These are phyloP conservation scores for Blomia tropicalis DNA, from an alignment of 2,888 invertebrate genomes.

Conservation along the genomic window DNA sequence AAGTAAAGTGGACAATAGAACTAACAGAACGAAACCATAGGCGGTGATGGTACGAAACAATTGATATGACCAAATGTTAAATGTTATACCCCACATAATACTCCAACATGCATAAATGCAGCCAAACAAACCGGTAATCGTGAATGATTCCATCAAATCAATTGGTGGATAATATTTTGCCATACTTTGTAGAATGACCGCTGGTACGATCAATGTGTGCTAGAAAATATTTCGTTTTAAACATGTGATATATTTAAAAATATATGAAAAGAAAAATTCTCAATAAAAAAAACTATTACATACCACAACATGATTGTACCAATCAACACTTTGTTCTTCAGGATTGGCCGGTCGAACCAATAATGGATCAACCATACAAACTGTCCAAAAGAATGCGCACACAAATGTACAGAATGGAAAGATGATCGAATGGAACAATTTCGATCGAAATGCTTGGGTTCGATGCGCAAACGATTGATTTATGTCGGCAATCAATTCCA, in stretches of 20 bases:
- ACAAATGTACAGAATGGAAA: neutral
- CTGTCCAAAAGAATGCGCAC: neutral
- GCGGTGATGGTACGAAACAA: neutral
- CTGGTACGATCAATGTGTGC: constrained; percentile 6
- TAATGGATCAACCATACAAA: neutral
- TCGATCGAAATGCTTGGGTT: neutral
- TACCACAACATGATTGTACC: constrained; percentile 13
- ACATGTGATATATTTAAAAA: neutral
- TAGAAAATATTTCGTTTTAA: neutral
- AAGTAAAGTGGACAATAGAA: neutral
- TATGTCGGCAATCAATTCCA: neutral
- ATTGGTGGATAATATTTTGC: neutral
- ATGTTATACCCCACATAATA: neutral
- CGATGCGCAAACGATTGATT: neutral
- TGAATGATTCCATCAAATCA: neutral
- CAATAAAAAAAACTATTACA: too few relatives aligned
- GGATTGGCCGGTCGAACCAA: neutral
- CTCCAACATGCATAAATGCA: neutral
- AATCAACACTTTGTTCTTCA: neutral
- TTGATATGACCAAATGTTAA: neutral
- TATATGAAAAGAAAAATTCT: neutral
- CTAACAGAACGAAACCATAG: neutral
- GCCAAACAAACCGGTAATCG: neutral
- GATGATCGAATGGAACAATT: neutral
- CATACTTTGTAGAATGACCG: neutral